These are phyloP conservation scores for Crocuta crocuta DNA, from an alignment of 2,113 vertebrate species.

Conservation along the genomic window DNA sequence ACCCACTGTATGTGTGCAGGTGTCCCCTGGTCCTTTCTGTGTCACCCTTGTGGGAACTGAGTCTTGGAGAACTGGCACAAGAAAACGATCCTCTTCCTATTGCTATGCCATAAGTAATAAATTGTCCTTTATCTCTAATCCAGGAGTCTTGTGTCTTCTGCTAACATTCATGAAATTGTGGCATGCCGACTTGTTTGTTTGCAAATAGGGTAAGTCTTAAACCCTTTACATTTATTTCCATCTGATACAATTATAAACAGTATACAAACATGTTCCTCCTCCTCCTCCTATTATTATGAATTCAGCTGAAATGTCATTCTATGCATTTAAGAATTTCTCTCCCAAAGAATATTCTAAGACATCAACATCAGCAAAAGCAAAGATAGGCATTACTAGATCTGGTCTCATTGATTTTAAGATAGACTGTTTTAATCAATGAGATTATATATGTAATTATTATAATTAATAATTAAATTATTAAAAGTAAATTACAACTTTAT, in stretches of 20 bases:
- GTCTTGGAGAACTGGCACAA: not conserved
- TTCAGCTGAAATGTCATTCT: slow-evolving; percentile 42
- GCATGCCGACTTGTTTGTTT: not conserved
- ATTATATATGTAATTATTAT: slow-evolving; percentile 17
- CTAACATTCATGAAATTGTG: not conserved
- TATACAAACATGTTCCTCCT: not conserved
- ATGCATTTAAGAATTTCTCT: slow-evolving; percentile 30
- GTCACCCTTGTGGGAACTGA: not conserved
- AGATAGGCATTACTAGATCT: not conserved
- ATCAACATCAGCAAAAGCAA: slow-evolving; percentile 12
- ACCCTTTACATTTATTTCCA: not conserved
- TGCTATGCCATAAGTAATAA: not conserved
- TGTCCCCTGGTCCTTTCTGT: not conserved
- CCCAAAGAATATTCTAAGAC: not conserved
- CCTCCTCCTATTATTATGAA: not conserved
- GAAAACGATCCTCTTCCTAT: not conserved
- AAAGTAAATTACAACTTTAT: slow-evolving; percentile 27
- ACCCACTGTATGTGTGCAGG: not conserved
- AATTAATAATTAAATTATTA: slow-evolving; percentile 44
- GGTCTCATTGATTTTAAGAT: not conserved
- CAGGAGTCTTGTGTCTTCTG: not conserved
- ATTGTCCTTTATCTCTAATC: slow-evolving; percentile 10
- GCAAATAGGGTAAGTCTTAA: not conserved
- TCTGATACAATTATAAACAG: not conserved
- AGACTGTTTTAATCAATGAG: not conserved